phyloP scores from a whole-genome alignment of 2,113 vertebrate genomes.

The Copsychus sechellarum region DNA sequence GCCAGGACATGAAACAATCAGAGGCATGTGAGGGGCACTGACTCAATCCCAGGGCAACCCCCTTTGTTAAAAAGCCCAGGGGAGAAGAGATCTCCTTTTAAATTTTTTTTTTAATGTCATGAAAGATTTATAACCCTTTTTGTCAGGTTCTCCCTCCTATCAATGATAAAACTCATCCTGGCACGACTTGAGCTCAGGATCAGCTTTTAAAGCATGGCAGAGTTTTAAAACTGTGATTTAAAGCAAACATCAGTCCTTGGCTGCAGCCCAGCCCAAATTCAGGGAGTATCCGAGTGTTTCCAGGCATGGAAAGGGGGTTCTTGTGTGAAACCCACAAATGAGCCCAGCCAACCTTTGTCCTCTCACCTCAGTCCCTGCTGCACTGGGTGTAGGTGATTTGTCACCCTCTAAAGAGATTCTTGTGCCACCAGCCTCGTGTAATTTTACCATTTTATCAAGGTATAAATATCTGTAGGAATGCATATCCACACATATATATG shows the following conservation, averaged over 20 bases:
- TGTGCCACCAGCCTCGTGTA: neutral
- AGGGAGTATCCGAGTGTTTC: neutral
- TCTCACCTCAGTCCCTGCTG: neutral
- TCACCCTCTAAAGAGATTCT: neutral
- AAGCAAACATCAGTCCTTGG: neutral
- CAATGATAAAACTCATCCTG: neutral
- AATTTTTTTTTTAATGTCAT: neutral
- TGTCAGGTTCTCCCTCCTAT: neutral
- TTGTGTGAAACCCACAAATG: neutral
- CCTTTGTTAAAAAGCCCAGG: neutral
- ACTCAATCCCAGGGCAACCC: neutral
- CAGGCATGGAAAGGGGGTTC: neutral
- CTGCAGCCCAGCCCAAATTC: neutral
- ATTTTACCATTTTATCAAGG: neutral
- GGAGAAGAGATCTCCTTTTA: neutral
- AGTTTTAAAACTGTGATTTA: neutral
- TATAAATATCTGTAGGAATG: neutral
- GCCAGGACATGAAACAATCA: slow-evolving; percentile 7
- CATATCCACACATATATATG: neutral
- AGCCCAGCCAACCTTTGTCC: neutral
- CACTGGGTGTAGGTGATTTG: neutral
- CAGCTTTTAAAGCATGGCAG: neutral
- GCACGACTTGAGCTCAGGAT: neutral
- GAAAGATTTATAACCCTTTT: neutral
- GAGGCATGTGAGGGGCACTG: rapidly evolving